Conservation (phyloP, 2,797 vertebrate species). For the Myotis findleyi region DNA sequence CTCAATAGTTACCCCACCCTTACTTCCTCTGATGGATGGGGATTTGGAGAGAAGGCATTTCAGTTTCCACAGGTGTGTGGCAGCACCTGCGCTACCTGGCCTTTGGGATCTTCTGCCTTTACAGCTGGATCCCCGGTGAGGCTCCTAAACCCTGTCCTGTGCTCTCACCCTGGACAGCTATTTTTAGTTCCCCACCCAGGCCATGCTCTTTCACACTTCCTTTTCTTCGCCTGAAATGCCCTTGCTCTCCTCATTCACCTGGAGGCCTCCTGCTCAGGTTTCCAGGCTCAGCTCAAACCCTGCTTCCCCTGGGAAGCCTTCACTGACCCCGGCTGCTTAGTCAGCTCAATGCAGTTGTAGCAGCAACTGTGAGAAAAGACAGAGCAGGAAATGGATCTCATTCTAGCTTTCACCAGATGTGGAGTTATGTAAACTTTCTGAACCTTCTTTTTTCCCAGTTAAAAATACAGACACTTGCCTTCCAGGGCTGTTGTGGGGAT, state of each 20-base stretch:
- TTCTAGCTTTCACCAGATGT: constrained; percentile 29
- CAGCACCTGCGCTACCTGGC: not conserved
- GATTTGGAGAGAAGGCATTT: not conserved
- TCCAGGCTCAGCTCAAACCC: not conserved
- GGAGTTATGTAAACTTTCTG: not conserved
- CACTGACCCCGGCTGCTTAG: not conserved
- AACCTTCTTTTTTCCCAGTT: constrained; percentile 10
- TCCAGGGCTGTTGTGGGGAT: constrained; percentile 4
- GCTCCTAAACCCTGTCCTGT: not conserved
- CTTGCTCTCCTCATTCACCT: not conserved
- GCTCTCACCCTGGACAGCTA: not conserved
- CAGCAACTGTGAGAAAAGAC: constrained; percentile 22
- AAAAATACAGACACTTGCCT: not conserved
- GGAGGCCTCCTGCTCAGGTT: not conserved
- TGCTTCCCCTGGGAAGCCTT: not conserved
- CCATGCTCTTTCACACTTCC: not conserved
- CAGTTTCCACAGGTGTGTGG: not conserved
- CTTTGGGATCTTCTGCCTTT: not conserved
- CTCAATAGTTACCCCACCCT: not conserved
- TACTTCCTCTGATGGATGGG: not conserved
- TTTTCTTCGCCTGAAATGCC: constrained; percentile 46
- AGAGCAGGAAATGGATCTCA: not conserved
- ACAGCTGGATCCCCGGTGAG: not conserved
- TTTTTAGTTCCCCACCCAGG: not conserved
- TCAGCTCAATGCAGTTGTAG: not conserved